Evolutionary conservation across 2,113 vertebrate genomes (phyloP).

Genomic region (Oenanthe melanoleuca): DNA sequence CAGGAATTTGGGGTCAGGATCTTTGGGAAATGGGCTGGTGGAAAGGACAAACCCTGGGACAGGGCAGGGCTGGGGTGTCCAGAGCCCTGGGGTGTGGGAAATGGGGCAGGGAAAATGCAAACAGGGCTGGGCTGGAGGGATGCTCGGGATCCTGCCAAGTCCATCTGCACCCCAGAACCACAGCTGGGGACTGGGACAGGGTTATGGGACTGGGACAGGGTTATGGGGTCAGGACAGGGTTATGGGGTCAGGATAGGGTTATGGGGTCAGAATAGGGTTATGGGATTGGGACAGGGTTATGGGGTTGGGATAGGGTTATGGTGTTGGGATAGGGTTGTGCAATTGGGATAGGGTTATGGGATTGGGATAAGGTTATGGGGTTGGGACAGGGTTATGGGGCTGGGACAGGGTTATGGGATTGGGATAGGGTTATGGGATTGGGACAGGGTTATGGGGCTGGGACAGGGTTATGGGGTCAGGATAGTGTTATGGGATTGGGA

Average conservation of each 20-base stretch:
- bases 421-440: no score
- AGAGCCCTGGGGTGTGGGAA: neutral
- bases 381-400: neutral
- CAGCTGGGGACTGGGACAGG: neutral
- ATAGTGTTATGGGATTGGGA: neutral
- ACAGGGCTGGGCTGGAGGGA: neutral
- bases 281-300: neutral
- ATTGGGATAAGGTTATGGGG: accelerated
- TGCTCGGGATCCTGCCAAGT: neutral
- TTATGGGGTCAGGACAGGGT: neutral
- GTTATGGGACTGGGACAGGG: neutral
- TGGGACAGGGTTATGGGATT: accelerated
- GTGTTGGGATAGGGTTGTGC: no score
- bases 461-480: neutral
- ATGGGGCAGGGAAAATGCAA: no score
- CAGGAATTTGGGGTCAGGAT: neutral
- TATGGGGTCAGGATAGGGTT: neutral
- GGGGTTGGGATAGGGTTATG: no score
- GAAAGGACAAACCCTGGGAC: neutral
- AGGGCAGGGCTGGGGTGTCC: neutral
- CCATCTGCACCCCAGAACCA: neutral
- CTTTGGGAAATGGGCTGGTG: neutral
- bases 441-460: no score
- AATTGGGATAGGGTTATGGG: accelerated
- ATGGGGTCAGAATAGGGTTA: neutral